Conservation (phyloP, 2,888 invertebrate genomes). For the Lobophora halterata region DNA sequence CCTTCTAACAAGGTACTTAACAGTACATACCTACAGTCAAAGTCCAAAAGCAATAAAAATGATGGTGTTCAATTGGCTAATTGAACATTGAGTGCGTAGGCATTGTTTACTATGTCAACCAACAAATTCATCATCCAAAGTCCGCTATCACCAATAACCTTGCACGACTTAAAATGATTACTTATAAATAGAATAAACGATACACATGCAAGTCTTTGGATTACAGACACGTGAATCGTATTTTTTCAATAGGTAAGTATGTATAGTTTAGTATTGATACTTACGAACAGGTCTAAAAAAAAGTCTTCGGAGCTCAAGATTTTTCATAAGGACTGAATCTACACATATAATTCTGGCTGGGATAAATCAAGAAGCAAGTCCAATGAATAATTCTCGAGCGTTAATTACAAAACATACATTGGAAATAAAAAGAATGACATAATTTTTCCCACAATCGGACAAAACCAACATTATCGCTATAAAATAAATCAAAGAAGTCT, state of each 20-base stretch:
- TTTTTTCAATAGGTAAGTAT: too few relatives aligned
- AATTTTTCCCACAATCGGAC: background rate
- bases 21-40: conserved; percentile 16
- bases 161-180: conserved; percentile 33
- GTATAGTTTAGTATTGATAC: too few relatives aligned
- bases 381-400: too few relatives aligned
- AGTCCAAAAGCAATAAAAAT: conserved; percentile 15
- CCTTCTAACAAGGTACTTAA: background rate
- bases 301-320: too few relatives aligned
- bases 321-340: too few relatives aligned
- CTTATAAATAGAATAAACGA: conserved; percentile 23
- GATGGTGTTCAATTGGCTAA: conserved; percentile 39
- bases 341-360: too few relatives aligned
- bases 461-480: conserved; percentile 1
- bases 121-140: conserved; percentile 37
- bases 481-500: background rate
- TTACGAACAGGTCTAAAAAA: too few relatives aligned
- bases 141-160: conserved; percentile 39
- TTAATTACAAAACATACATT: too few relatives aligned
- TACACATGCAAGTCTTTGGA: conserved; percentile 3
- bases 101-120: conserved; percentile 29
- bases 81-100: conserved; percentile 34
- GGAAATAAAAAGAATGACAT: too few relatives aligned
- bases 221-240: background rate
- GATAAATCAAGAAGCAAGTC: too few relatives aligned